Evolutionary conservation across 2,797 vertebrate genomes (phyloP), one percentile per base, ranked within the genome.

Genomic region (Notoglanidium macrostoma): DNA sequence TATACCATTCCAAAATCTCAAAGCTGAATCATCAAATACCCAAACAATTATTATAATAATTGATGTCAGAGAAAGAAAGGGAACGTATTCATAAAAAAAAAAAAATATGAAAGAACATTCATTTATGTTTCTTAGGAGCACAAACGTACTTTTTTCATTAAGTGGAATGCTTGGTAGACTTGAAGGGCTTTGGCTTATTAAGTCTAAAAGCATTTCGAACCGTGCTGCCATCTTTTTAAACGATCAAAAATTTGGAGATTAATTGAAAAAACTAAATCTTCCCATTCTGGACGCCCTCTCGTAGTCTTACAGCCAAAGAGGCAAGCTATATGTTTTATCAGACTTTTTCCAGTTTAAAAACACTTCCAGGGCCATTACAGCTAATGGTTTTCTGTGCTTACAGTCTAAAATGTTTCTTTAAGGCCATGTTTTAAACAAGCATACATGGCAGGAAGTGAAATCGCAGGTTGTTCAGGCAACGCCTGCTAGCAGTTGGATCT

Each of bases 401-500:
- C 35, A 59, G 82, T 63, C 21, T 7, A 17, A 44, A 11, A 84
- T 46, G 9, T 85, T 55, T 80, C 49, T 44, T 70, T 55, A 81
- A 67, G 32, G 84, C 21, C 32, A 35, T 67, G 84, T 76, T 86
- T 77, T 68, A 83, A 88, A 49, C 77, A 63, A 65, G 77, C 57
- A 54, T 67, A 74, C 77, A 81, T 77, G 84, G 35, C 79, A 86
- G 78, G 78, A 55, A 78, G 61, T 59, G 63, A 26, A 49, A 77
- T 51, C 46, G 14, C 59, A 21, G 87, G 83, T 86, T 83, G 79
- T 68, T 59, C 80, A 68, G 29, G 35, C 79, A 57, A 70, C 59
- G 79, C 59, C 84, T 85, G 68, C 77, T 82, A 88, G 78, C 87
- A 29, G 55, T 54, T 19, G 84, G 72, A 88, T 88, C 87, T 83